phyloP scores from a whole-genome alignment of 2,888 invertebrate species.

The Frankliniella fusca region DNA sequence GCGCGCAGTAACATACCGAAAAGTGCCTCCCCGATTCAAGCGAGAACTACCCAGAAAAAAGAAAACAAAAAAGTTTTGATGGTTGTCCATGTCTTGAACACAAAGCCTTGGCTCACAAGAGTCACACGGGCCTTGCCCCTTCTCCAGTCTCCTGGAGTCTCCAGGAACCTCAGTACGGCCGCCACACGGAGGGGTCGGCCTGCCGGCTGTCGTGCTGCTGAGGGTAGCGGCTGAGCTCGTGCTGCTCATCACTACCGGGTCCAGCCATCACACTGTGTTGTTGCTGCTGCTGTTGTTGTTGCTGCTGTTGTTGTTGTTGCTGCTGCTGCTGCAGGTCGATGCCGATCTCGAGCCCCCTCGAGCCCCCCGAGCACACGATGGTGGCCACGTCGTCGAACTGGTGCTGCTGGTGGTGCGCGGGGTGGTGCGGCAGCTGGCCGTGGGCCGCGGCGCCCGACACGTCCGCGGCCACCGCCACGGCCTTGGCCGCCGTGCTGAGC shows the following conservation, averaged over 20 bases:
- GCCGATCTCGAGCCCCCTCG: slow-evolving; percentile 41
- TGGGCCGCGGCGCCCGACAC: slow-evolving; percentile 27
- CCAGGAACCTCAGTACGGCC: slow-evolving; percentile 42
- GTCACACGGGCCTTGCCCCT: not conserved
- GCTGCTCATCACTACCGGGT: slow-evolving; percentile 36
- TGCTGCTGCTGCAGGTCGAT: slow-evolving; percentile 39
- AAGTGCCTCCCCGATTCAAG: not conserved
- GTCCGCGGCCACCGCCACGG: slow-evolving; percentile 23
- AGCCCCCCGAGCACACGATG: slow-evolving; percentile 39
- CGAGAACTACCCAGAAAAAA: too few species aligned
- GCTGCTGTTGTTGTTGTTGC: slow-evolving; percentile 33
- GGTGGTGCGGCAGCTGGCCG: not conserved
- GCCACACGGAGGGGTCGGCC: slow-evolving; percentile 44
- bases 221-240: slow-evolving; percentile 35
- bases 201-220: slow-evolving; percentile 40
- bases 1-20: not conserved
- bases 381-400: slow-evolving; percentile 40
- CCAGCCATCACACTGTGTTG: slow-evolving; percentile 30
- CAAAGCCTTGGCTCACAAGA: not conserved
- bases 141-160: not conserved
- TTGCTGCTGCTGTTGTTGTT: slow-evolving; percentile 36
- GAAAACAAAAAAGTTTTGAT: not conserved
- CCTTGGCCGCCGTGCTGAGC: slow-evolving; percentile 32
- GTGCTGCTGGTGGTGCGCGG: slow-evolving; percentile 36
- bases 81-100: not conserved